These are phyloP conservation scores for Hyperoplus lanceolatus DNA, from an alignment of 2,797 vertebrate species.

Conservation along the genomic window DNA sequence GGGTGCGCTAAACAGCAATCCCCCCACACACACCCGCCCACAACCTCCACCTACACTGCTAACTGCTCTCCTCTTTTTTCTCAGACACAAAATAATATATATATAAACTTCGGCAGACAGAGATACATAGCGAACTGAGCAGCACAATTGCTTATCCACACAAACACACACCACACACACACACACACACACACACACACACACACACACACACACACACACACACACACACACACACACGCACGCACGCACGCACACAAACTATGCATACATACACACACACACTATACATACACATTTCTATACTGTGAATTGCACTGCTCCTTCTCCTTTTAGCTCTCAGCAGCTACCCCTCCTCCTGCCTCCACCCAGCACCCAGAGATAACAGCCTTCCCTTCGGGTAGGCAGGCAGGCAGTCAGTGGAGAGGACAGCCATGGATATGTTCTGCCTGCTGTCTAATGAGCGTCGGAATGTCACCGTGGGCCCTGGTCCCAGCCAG, in stretches of 20 bases:
- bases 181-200: too few species aligned
- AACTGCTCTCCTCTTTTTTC: slow-evolving; percentile 33
- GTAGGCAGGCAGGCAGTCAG: slow-evolving; percentile 51
- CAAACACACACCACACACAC: slow-evolving; percentile 11
- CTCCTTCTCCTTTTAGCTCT: slow-evolving; percentile 40
- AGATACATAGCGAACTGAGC: slow-evolving; percentile 24
- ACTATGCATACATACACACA: not conserved
- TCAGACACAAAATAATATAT: slow-evolving; percentile 46
- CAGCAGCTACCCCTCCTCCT: slow-evolving; percentile 49
- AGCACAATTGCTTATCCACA: slow-evolving; percentile 20
- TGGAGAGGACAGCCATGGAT: slow-evolving; percentile 72
- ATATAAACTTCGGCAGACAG: slow-evolving; percentile 23
- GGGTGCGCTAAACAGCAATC: slow-evolving; percentile 59
- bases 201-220: too few species aligned
- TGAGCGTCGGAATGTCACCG: slow-evolving; percentile 79
- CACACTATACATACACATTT: slow-evolving; percentile 20
- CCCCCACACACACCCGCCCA: not conserved
- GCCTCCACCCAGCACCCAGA: slow-evolving; percentile 65
- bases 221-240: too few species aligned
- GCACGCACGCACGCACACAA: too few species aligned
- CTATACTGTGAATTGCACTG: slow-evolving; percentile 38
- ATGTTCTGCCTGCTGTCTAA: slow-evolving; percentile 81
- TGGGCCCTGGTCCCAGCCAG: slow-evolving; percentile 70
- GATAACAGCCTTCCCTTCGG: slow-evolving; percentile 72
- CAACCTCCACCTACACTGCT: not conserved